These are phyloP conservation scores for Monomorium pharaonis DNA, from an alignment of 1,140 invertebrate genomes.

Conservation along the genomic window DNA sequence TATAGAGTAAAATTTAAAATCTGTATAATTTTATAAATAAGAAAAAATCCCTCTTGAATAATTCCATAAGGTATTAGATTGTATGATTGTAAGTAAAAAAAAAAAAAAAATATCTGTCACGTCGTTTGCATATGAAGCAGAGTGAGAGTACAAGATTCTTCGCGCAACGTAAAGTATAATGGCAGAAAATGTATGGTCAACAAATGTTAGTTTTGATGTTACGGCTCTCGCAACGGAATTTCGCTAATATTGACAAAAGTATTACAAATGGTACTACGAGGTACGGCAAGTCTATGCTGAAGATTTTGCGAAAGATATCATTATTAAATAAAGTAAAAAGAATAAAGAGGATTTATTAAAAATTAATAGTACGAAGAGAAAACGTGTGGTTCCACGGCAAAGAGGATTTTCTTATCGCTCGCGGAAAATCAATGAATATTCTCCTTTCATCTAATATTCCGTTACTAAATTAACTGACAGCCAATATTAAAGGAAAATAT, in stretches of 20 bases:
- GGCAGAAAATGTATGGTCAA: constrained; percentile 14
- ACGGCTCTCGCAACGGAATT: background rate
- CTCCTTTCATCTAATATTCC: background rate
- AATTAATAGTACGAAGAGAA: background rate
- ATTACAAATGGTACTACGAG: background rate
- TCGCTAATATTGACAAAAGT: constrained; percentile 12
- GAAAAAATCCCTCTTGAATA: background rate
- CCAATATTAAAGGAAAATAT: background rate
- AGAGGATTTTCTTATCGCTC: background rate
- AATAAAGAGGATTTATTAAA: background rate
- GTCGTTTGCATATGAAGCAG: background rate
- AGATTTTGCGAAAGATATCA: background rate
- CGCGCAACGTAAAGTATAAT: constrained; percentile 10
- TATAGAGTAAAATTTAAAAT: background rate
- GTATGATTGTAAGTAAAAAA: background rate
- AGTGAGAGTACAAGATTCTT: constrained; percentile 3
- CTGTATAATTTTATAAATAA: background rate
- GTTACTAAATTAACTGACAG: background rate
- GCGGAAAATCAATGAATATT: background rate
- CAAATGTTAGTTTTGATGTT: constrained; percentile 13
- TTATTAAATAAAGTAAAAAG: constrained; percentile 3
- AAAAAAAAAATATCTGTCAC: constrained; percentile 2
- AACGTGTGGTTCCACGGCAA: background rate
- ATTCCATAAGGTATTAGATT: background rate
- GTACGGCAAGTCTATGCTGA: background rate